Evolutionary conservation across 2,888 invertebrate species (phyloP).

Genomic region (Drosophila setosimentum): DNA sequence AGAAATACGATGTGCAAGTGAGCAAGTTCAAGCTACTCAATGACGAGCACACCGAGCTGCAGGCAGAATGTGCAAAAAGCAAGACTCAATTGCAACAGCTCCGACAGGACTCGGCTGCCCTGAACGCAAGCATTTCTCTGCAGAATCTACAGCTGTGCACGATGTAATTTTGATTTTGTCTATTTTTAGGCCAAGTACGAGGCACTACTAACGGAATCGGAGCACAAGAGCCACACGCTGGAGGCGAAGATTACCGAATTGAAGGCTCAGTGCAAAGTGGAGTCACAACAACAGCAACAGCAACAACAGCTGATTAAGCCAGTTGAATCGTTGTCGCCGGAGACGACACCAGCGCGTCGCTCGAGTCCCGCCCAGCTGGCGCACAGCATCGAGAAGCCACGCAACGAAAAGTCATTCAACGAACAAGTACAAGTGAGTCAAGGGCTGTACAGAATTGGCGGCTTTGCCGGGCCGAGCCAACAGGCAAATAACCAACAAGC

Average conservation of each 20-base stretch:
- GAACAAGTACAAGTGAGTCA: slow-evolving; percentile 85
- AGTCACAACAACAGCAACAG: slow-evolving; percentile 48
- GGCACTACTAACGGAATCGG: slow-evolving; percentile 69
- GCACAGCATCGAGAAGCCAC: slow-evolving; percentile 74
- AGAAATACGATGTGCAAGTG: slow-evolving; percentile 86
- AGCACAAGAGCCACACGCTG: slow-evolving; percentile 57
- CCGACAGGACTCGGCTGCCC: slow-evolving; percentile 84
- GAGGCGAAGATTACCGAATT: slow-evolving; percentile 65
- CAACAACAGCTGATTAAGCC: slow-evolving; percentile 65
- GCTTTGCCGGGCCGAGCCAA: slow-evolving; percentile 50
- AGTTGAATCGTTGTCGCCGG: slow-evolving; percentile 42
- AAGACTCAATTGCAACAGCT: slow-evolving; percentile 86
- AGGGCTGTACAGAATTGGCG: slow-evolving; percentile 84
- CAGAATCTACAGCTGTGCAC: neutral
- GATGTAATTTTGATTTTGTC: neutral
- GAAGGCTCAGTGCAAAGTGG: slow-evolving; percentile 63
- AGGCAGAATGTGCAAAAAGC: slow-evolving; percentile 85
- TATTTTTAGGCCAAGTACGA: slow-evolving; percentile 79
- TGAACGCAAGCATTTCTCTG: slow-evolving; percentile 80
- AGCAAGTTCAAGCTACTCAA: slow-evolving; percentile 87
- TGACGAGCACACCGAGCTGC: slow-evolving; percentile 86
- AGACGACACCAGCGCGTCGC: slow-evolving; percentile 55
- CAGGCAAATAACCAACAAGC: slow-evolving; percentile 72
- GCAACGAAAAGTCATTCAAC: slow-evolving; percentile 82
- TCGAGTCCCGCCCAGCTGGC: slow-evolving; percentile 57